Evolutionary conservation across 1,140 invertebrate species (phyloP), one percentile per base, ranked within the genome.

Genomic region (Papilio glaucus): DNA sequence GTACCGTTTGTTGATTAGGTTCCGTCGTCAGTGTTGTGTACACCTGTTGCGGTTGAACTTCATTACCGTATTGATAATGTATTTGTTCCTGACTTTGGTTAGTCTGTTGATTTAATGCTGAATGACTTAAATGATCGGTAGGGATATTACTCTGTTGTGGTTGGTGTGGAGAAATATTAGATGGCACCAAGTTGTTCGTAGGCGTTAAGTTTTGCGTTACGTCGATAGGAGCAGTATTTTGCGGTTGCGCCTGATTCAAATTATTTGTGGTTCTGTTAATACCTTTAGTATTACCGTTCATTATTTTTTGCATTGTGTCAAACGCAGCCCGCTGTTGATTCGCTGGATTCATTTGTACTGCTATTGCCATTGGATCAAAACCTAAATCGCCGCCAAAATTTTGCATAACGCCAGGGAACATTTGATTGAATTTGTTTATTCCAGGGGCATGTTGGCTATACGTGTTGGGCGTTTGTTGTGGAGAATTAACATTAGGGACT

Each of bases 341-440:
- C n/a, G 84, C 85, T 65, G 91, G 91, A 78, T 93, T 92, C 91
- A 93, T 93, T 81, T 93, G 89, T 77, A 92, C 84, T 29, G 91
- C 91, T 67, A 93, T 91, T 18, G 86, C 79, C 91, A 93, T 93
- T 5, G 91, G 90, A 80, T 93, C 91, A 71, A 91, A 93, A 33
- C 82, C 85, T 57, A 92, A 77, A 74, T 91, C 86, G 53, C 84
- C 86, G 15, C 81, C 79, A 26, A 78, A 61, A n/a, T 80, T 85
- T 76, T 86, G 79, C 79, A 83, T 87, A 39, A 91, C 81, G 18
- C 88, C 89, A 39, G 91, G 91, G 67, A 93, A 93, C 84, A 93
- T 91, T 78, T 91, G 77, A 57, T 90, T 88, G 68, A 93, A 93
- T 63, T 90, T 91, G 26, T 79, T 75, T 10, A 93, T 79, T 24